phyloP scores from a whole-genome alignment of 2,888 invertebrate genomes.

The Phaedon cochleariae region DNA sequence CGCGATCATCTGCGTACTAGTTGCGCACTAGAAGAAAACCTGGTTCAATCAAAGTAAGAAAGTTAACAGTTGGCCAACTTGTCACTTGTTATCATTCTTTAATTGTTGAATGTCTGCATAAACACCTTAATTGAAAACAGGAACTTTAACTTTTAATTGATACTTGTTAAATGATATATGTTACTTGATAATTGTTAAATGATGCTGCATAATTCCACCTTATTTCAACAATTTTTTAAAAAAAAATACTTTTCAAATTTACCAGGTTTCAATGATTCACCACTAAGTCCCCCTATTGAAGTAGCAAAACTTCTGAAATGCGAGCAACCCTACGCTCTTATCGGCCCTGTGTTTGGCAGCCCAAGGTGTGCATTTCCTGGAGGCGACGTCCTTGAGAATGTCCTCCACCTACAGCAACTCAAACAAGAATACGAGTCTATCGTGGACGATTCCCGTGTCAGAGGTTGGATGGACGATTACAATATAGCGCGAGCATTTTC shows the following conservation, averaged over 20 bases:
- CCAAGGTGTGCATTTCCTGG: constrained; percentile 58
- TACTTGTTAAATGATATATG: too few relatives aligned
- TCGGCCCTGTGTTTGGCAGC: constrained; percentile 53
- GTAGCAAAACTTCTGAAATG: constrained; percentile 55
- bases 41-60: too few relatives aligned
- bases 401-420: constrained; percentile 63
- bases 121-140: too few relatives aligned
- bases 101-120: too few relatives aligned
- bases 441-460: constrained; percentile 55
- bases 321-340: constrained; percentile 55
- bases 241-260: constrained; percentile 39
- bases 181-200: too few relatives aligned
- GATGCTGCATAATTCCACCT: too few relatives aligned
- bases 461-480: constrained; percentile 73
- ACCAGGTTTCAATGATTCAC: constrained; percentile 58
- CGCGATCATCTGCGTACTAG: too few relatives aligned
- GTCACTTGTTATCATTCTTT: too few relatives aligned
- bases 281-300: constrained; percentile 65
- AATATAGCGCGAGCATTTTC: constrained; percentile 73
- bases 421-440: constrained; percentile 64
- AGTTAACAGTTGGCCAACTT: too few relatives aligned
- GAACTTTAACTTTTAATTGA: too few relatives aligned
- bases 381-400: constrained; percentile 54
- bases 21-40: too few relatives aligned
- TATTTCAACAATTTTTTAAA: too few relatives aligned